phyloP scores from a whole-genome alignment of 2,113 vertebrate genomes.

The Podarcis raffonei region DNA sequence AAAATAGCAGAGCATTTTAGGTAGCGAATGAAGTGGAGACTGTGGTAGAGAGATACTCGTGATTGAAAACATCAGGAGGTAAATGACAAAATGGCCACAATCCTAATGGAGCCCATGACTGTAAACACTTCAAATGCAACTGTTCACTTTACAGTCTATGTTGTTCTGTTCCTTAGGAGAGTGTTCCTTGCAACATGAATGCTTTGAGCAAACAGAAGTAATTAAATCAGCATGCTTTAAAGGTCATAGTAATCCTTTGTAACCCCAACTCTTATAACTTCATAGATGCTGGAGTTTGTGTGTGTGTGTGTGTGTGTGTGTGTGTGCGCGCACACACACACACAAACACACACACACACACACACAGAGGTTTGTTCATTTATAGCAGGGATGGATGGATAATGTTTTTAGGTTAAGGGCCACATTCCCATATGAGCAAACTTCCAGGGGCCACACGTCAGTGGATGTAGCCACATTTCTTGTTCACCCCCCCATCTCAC shows the following conservation, averaged over 20 bases:
- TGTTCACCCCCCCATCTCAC: too few species aligned
- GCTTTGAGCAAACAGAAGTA: not conserved
- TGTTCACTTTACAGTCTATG: not conserved
- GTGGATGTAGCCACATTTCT: too few species aligned
- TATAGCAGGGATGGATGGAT: too few species aligned
- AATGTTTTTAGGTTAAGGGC: too few species aligned
- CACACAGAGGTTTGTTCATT: too few species aligned
- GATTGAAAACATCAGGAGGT: conserved; percentile 42
- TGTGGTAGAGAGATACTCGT: conserved; percentile 13
- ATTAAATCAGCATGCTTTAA: conserved; percentile 1
- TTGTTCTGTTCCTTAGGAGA: not conserved
- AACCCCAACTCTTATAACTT: not conserved
- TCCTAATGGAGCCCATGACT: not conserved
- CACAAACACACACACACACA: too few species aligned
- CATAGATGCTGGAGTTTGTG: not conserved
- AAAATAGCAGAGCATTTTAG: conserved; percentile 29
- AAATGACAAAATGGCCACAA: conserved; percentile 27
- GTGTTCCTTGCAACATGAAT: not conserved
- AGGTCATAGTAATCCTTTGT: not conserved
- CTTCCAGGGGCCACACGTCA: too few species aligned
- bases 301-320: too few species aligned
- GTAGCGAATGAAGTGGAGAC: conserved; percentile 25
- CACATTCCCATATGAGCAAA: too few species aligned
- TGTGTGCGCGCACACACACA: too few species aligned
- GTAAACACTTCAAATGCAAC: not conserved